Evolutionary conservation across 2,888 invertebrate genomes (phyloP).

Genomic region (Plebejus melissa): DNA sequence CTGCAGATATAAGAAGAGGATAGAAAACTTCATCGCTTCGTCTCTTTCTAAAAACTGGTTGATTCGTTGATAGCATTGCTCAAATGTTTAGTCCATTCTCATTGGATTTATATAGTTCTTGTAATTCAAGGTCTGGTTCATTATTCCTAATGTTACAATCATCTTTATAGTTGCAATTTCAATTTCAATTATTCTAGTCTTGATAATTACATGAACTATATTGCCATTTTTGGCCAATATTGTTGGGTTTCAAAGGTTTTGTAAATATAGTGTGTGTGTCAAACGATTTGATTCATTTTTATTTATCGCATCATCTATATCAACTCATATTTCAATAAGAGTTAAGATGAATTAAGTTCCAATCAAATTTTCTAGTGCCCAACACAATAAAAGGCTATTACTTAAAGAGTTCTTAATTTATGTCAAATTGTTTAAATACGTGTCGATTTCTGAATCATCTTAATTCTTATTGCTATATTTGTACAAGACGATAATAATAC

Average conservation of each 20-base stretch:
- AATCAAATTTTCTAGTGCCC: neutral
- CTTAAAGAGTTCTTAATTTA: neutral
- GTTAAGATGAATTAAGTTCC: constrained; percentile 1
- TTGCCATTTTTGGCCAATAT: neutral
- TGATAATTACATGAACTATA: constrained; percentile 2
- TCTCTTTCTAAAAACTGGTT: neutral
- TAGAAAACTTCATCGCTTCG: neutral
- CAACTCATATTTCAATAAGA: constrained; percentile 11
- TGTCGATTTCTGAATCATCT: constrained; percentile 26
- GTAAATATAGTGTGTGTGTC: constrained; percentile 21
- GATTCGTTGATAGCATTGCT: neutral
- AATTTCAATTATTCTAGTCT: neutral
- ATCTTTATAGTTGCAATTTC: neutral
- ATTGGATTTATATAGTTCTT: neutral
- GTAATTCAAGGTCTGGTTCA: neutral
- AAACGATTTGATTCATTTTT: constrained; percentile 14
- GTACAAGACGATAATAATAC: constrained; percentile 45
- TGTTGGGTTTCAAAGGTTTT: constrained; percentile 13
- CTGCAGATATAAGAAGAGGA: neutral
- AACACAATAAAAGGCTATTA: neutral
- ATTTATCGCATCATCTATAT: constrained; percentile 1
- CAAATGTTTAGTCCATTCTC: constrained; percentile 4
- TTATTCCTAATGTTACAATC: neutral
- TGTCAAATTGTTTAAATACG: neutral
- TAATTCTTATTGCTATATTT: constrained; percentile 24